These are phyloP conservation scores for Dione vanillae DNA, from an alignment of 2,888 invertebrate species.

Conservation along the genomic window DNA sequence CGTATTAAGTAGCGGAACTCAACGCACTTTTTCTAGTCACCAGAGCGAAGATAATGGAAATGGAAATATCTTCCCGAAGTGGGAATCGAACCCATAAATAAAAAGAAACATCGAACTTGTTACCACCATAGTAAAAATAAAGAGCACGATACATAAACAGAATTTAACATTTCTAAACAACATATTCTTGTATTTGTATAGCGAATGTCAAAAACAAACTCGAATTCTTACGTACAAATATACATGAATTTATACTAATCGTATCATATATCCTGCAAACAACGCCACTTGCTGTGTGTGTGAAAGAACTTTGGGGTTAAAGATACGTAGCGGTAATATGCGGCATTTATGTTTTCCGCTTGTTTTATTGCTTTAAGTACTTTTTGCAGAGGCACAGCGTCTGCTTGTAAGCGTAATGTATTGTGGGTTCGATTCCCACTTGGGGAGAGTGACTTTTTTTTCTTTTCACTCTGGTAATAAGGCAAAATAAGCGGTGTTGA, in stretches of 20 bases:
- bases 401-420: too few species aligned
- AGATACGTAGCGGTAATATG: not conserved
- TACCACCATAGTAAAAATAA: not conserved
- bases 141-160: not conserved
- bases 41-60: too few species aligned
- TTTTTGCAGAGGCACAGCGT: too few species aligned
- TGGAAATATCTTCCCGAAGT: too few species aligned
- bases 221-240: slow-evolving; percentile 38
- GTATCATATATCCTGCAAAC: slow-evolving; percentile 63
- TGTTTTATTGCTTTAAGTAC: not conserved
- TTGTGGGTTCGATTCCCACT: too few species aligned
- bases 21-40: too few species aligned
- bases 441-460: too few species aligned
- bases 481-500: too few species aligned
- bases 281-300: slow-evolving; percentile 53
- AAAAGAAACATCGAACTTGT: too few species aligned
- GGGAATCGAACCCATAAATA: too few species aligned
- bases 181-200: slow-evolving; percentile 8
- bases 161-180: not conserved
- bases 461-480: too few species aligned
- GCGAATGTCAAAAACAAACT: slow-evolving; percentile 35
- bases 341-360: not conserved
- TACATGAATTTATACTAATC: slow-evolving; percentile 57
- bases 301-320: slow-evolving; percentile 16
- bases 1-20: too few species aligned